These are phyloP conservation scores for Peribatodes rhomboidaria DNA, from an alignment of 2,888 invertebrate species.

Conservation along the genomic window DNA sequence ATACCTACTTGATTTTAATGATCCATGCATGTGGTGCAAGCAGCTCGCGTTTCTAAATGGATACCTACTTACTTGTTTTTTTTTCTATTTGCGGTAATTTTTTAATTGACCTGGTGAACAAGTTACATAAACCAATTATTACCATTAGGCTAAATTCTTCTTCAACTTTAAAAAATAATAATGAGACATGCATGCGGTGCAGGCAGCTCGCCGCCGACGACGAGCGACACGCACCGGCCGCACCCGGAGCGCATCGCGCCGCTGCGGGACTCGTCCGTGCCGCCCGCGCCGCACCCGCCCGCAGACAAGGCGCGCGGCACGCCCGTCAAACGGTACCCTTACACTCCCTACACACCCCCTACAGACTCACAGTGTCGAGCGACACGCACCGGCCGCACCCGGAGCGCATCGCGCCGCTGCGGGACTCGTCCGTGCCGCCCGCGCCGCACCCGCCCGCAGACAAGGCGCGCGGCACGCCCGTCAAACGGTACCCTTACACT, in stretches of 20 bases:
- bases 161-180: too few species aligned
- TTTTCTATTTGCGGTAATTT: too few species aligned
- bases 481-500: constrained; percentile 64
- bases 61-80: too few species aligned
- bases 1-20: too few species aligned
- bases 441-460: constrained; percentile 89
- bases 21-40: too few species aligned
- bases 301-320: constrained; percentile 72
- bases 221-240: constrained; percentile 79
- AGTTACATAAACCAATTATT: too few species aligned
- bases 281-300: constrained; percentile 91
- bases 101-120: too few species aligned
- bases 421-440: constrained; percentile 92
- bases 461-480: constrained; percentile 86
- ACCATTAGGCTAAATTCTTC: too few species aligned
- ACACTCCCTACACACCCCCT: not conserved
- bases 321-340: constrained; percentile 83
- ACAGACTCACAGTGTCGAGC: not conserved
- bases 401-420: constrained; percentile 94
- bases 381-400: constrained; percentile 91
- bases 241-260: constrained; percentile 98
- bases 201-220: constrained; percentile 92
- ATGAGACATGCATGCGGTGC: too few species aligned
- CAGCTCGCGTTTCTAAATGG: too few species aligned
- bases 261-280: constrained; percentile 91